Conservation (phyloP, 2,797 vertebrate genomes). For the Chloroceryle inda region DNA sequence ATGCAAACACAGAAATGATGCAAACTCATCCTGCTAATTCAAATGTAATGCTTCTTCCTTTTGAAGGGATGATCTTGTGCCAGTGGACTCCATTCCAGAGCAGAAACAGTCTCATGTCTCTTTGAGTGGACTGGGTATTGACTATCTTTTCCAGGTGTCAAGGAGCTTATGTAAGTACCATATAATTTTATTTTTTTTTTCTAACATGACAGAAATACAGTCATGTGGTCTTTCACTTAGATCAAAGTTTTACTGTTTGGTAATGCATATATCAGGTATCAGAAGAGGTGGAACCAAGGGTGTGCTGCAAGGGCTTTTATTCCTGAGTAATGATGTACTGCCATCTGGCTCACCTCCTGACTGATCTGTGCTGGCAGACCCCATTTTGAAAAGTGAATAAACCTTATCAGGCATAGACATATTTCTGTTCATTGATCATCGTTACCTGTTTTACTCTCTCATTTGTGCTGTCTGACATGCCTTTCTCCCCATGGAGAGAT, state of each 20-base stretch:
- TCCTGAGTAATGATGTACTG: background rate
- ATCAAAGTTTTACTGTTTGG: background rate
- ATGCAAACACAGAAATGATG: background rate
- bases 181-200: background rate
- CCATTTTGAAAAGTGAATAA: slow-evolving; percentile 20
- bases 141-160: background rate
- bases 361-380: slow-evolving; percentile 31
- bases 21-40: background rate
- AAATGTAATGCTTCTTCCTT: background rate
- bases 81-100: background rate
- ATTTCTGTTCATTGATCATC: slow-evolving; percentile 40
- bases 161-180: background rate
- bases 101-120: background rate
- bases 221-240: background rate
- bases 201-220: background rate
- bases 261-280: background rate
- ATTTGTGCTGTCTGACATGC: background rate
- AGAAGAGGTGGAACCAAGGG: slow-evolving; percentile 32
- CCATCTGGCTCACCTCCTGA: slow-evolving; percentile 16
- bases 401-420: background rate
- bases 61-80: background rate
- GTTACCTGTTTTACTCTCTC: background rate
- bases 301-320: slow-evolving; percentile 9
- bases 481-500: slow-evolving; percentile 20
- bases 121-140: background rate